Evolutionary conservation across 2,888 invertebrate species (phyloP).

Genomic region (Schizotus pectinicornis): DNA sequence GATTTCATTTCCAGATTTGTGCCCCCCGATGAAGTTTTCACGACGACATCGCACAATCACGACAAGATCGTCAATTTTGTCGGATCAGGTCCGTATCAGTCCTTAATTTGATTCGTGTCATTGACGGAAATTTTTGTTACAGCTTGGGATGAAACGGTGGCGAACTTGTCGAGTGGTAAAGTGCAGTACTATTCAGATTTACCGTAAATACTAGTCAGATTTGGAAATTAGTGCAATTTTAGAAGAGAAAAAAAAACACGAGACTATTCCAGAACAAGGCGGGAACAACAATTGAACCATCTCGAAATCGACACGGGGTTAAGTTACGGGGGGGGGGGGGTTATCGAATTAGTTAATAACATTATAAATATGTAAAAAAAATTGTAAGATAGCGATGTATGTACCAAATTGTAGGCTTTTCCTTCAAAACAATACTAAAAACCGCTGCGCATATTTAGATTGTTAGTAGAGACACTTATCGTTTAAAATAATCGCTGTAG

Average conservation of each 20-base stretch:
- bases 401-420: constrained; percentile 27
- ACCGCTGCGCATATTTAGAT: constrained; percentile 14
- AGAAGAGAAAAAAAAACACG: too few species aligned
- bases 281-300: constrained; percentile 9
- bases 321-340: constrained; percentile 15
- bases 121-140: constrained; percentile 49
- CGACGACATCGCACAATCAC: constrained; percentile 61
- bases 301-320: constrained; percentile 4
- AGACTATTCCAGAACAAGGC: background rate
- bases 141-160: constrained; percentile 77
- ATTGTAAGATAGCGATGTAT: constrained; percentile 25
- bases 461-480: constrained; percentile 6
- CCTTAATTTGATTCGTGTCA: constrained; percentile 19
- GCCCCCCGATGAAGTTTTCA: constrained; percentile 54
- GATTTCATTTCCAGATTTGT: constrained; percentile 59
- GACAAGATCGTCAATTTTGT: constrained; percentile 70
- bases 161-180: constrained; percentile 60
- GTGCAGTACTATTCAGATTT: constrained; percentile 67
- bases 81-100: constrained; percentile 64
- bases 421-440: background rate
- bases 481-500: constrained; percentile 15
- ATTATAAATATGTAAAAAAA: constrained; percentile 25
- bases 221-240: constrained; percentile 21
- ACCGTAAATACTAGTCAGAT: constrained; percentile 51
- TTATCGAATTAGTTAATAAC: constrained; percentile 18